Conservation (phyloP, 2,113 vertebrate genomes). For the Sylvilagus bachmani region DNA sequence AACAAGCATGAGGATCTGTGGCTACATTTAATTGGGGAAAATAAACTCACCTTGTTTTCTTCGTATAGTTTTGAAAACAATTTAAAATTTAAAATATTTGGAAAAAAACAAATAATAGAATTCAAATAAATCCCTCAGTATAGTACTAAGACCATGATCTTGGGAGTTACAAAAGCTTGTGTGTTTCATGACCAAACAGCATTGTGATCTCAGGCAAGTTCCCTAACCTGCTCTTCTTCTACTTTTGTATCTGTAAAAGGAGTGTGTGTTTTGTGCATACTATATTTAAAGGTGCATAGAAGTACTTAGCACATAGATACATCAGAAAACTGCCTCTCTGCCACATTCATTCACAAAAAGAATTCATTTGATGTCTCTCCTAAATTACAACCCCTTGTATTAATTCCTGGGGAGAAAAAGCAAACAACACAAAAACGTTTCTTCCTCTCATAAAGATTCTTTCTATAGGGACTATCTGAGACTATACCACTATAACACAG, state of each 20-base stretch:
- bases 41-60: neutral
- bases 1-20: neutral
- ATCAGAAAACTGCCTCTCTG: neutral
- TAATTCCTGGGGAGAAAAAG: neutral
- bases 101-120: slow-evolving; percentile 44
- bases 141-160: neutral
- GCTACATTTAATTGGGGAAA: neutral
- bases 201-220: neutral
- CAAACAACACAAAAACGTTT: neutral
- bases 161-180: neutral
- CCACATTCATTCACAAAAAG: slow-evolving; percentile 1
- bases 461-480: neutral
- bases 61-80: slow-evolving; percentile 34
- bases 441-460: slow-evolving; percentile 3
- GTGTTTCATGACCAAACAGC: neutral
- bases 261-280: no score
- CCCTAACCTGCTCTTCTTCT: neutral
- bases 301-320: neutral
- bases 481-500: neutral
- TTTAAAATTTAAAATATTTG: slow-evolving; percentile 10
- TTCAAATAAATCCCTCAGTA: neutral
- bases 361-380: neutral
- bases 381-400: neutral
- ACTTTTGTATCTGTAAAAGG: neutral
- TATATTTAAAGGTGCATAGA: neutral